phyloP scores from a whole-genome alignment of 2,113 vertebrate genomes.

The Tachysurus vachellii region DNA sequence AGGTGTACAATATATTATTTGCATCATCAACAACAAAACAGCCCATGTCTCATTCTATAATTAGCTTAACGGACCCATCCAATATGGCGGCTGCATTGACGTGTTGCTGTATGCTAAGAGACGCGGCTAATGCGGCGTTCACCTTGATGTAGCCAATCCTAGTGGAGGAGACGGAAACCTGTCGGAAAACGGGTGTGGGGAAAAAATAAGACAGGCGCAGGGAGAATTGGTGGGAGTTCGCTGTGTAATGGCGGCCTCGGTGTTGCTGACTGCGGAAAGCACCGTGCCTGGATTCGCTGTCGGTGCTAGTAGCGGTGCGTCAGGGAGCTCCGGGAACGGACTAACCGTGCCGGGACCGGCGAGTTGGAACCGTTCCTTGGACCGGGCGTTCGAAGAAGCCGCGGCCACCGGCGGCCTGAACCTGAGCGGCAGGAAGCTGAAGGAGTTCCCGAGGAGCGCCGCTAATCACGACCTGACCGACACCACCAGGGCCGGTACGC shows the following conservation, averaged over 20 bases:
- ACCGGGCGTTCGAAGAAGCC: constrained; percentile 92
- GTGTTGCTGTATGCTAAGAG: neutral
- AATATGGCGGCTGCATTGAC: neutral
- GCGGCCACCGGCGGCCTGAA: constrained; percentile 86
- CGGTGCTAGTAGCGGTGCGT: constrained; percentile 56
- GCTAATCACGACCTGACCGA: constrained; percentile 93
- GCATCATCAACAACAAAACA: neutral
- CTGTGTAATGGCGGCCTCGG: constrained; percentile 88
- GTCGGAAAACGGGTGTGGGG: constrained; percentile 11
- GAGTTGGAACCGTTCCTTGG: constrained; percentile 91
- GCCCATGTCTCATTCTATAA: no score
- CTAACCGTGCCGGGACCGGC: constrained; percentile 70
- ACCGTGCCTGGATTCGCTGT: constrained; percentile 68
- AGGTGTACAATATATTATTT: neutral
- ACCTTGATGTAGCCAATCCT: neutral
- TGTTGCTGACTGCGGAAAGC: constrained; percentile 77
- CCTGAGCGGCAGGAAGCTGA: constrained; percentile 97
- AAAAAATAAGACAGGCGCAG: constrained; percentile 35
- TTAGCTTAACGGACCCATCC: neutral
- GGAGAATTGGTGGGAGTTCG: constrained; percentile 66
- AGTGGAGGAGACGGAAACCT: neutral
- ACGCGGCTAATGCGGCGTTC: neutral
- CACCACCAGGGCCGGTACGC: constrained; percentile 85
- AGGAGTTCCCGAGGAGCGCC: constrained; percentile 94
- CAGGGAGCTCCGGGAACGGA: constrained; percentile 60